phyloP scores from a whole-genome alignment of 2,888 invertebrate genomes.

The Tuta absoluta region DNA sequence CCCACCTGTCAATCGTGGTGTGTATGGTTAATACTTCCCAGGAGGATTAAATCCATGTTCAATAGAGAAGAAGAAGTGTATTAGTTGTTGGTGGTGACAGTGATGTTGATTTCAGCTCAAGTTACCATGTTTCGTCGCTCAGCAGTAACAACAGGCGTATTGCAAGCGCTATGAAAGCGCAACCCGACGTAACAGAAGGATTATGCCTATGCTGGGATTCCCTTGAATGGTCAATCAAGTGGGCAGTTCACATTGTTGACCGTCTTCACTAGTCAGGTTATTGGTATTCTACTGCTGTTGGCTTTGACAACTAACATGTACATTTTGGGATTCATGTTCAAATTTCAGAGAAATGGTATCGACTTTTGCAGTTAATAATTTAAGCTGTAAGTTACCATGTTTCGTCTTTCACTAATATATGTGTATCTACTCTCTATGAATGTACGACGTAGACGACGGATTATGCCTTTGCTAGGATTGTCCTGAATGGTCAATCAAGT shows the following conservation, averaged over 20 bases:
- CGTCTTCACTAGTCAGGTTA: no score
- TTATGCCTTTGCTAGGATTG: conserved; percentile 24
- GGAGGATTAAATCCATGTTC: no score
- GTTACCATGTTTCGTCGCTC: neutral
- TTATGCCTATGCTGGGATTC: conserved; percentile 24
- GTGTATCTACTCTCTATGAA: conserved; percentile 24
- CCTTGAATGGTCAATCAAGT: conserved; percentile 13
- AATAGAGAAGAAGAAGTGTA: no score
- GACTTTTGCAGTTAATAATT: no score
- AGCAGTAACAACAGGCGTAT: neutral
- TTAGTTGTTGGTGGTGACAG: no score
- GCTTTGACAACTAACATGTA: neutral
- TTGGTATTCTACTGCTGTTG: neutral
- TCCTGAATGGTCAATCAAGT: conserved; percentile 14
- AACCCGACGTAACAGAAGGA: conserved; percentile 28
- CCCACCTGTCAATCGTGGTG: no score
- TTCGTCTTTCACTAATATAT: neutral
- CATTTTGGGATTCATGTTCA: neutral
- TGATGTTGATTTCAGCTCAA: no score
- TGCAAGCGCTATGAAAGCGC: conserved; percentile 28
- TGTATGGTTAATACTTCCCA: no score
- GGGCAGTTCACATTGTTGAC: conserved; percentile 13
- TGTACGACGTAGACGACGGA: conserved; percentile 30
- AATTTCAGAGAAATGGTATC: neutral
- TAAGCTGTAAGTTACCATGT: neutral